phyloP scores from a whole-genome alignment of 2,113 vertebrate species.

The Bubalus kerabau region DNA sequence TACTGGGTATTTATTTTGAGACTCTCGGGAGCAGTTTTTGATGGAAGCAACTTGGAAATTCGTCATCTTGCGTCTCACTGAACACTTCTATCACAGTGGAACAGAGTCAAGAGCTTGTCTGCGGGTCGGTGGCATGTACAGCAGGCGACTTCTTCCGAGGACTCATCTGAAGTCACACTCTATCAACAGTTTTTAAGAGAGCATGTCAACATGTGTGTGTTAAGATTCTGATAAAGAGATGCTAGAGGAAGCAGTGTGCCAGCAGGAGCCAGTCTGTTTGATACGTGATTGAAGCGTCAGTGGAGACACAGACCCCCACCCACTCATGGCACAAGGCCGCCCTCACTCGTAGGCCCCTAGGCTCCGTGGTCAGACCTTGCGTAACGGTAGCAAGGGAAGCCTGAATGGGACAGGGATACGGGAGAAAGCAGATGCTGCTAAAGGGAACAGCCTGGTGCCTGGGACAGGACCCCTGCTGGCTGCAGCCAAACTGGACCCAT shows the following conservation, averaged over 20 bases:
- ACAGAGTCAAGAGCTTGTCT: neutral
- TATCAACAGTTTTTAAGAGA: neutral
- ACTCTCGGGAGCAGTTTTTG: neutral
- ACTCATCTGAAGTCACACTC: neutral
- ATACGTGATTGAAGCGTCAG: fast-evolving
- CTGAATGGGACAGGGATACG: fast-evolving
- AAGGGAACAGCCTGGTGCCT: neutral
- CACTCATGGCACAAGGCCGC: fast-evolving
- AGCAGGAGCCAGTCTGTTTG: fast-evolving
- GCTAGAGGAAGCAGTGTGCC: neutral
- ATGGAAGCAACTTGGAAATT: neutral
- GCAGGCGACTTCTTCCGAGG: fast-evolving
- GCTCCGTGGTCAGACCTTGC: neutral
- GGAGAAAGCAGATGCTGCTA: neutral
- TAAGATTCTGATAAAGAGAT: neutral
- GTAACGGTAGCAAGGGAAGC: neutral
- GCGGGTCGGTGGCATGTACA: fast-evolving
- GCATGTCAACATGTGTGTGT: neutral
- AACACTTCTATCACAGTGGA: neutral
- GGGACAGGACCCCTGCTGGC: neutral
- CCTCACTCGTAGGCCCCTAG: fast-evolving
- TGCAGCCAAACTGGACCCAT: neutral
- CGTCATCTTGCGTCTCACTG: neutral
- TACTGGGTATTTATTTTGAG: neutral
- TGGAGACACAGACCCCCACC: neutral